phyloP scores from a whole-genome alignment of 2,797 vertebrate species.

The Cryptoprocta ferox region DNA sequence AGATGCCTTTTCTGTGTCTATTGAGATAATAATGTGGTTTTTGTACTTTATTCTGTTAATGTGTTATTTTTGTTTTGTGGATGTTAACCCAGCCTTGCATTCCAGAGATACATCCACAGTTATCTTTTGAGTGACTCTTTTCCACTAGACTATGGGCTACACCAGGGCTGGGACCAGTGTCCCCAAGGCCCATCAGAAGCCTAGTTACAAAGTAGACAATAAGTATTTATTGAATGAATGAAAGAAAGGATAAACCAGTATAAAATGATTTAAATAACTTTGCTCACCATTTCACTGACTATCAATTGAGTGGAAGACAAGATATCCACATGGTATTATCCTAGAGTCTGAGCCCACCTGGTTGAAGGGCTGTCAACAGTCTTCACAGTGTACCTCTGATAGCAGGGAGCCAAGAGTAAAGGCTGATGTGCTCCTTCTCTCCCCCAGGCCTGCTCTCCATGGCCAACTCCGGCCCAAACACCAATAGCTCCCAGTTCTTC shows the following conservation, averaged over 20 bases:
- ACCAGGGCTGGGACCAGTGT: not conserved
- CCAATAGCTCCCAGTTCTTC: conserved; percentile 97
- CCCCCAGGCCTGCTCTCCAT: conserved; percentile 92
- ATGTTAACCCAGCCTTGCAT: not conserved
- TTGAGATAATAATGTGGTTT: not conserved
- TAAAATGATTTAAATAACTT: not conserved
- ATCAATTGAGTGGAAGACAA: not conserved
- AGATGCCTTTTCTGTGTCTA: not conserved
- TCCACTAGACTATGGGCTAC: not conserved
- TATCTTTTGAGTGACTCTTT: not conserved
- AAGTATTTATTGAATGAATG: not conserved
- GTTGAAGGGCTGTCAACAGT: accelerated
- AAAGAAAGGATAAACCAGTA: not conserved
- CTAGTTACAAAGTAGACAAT: not conserved
- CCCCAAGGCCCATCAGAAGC: not conserved
- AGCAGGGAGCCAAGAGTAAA: not conserved
- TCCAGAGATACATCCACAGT: not conserved
- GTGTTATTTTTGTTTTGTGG: not conserved
- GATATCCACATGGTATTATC: not conserved
- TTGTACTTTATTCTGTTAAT: not conserved
- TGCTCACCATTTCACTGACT: not conserved
- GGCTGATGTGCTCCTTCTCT: accelerated
- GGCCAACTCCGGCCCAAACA: conserved; percentile 95
- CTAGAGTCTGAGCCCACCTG: not conserved
- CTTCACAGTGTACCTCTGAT: not conserved